Evolutionary conservation across 2,888 invertebrate species (phyloP), one percentile per base, ranked within the genome.

Genomic region (Eristalis arbustorum): DNA sequence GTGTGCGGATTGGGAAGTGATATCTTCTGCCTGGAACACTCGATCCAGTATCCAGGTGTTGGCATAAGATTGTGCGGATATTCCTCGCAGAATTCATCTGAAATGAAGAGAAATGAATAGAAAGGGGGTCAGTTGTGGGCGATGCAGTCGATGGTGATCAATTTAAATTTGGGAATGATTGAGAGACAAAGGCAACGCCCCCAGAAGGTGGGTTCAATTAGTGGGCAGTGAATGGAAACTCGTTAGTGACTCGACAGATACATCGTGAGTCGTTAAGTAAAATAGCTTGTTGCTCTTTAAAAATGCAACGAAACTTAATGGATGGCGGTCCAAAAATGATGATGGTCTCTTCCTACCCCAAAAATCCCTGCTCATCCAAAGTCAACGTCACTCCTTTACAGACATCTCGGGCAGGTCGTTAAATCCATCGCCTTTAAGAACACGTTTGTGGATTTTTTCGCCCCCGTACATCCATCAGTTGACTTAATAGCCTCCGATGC

Each of bases 21-120:
- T 90, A 97, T 97, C 93, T 97, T 97, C 93, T 97, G 97, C 3
- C 98, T 94, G n/a, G 98, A 98, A 92, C 98, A 98, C 93, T 98
- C 98, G 92, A 98, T 96, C 98, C 98, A 98, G 93, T 98, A 98
- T 76, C 98, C 98, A 0, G 98, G 97, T 0, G 97, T 98, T 1
- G 97, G 97, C 90, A 97, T 96, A 91, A 98, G 94, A 92, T 96
- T 97, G 93, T 98, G 98, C 0, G 98, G 98, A 93, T 96, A 98
- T 92, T 98, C 97, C 91, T 97, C 96, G 93, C 98, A 98, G 93
- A 98, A 97, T 93, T 98, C 98, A 94, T 98, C 98, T 98, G 94
- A 2, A 92, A n/a, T n/a, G n/a, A n/a, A 93, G 78, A 91, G 90
- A 71, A 80, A 31, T n/a, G 0, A 59, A n/a, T 64, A n/a, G 42